Evolutionary conservation across 1,140 invertebrate species (phyloP), one percentile per base, ranked within the genome.

Genomic region (Riptortus pedestris): DNA sequence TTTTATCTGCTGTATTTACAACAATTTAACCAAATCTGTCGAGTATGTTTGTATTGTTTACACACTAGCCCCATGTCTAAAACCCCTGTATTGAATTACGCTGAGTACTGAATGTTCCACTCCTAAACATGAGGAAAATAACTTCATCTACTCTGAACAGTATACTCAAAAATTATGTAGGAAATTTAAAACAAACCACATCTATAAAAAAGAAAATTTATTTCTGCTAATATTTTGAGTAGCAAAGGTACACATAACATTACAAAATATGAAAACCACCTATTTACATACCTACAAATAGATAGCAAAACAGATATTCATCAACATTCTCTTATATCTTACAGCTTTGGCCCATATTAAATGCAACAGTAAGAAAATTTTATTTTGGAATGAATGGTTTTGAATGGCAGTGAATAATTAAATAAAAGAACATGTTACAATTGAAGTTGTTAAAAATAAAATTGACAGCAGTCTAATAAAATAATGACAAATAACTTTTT

Each of bases 191-290:
- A n/a, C n/a, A n/a, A n/a, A n/a, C n/a, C n/a, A n/a, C n/a, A n/a
- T n/a, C n/a, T n/a, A n/a, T n/a, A n/a, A n/a, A n/a, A 16, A 55
- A 55, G 26, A 55, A 52, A 22, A 26, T 27, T 55, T 55, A 24
- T 24, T 55, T 55, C 14, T 12, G 12, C 22, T 60, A 45, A 43
- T 60, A 43, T 43, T 60, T 38, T 45, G 38, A 60, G 59, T 60
- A 60, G 59, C 59, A 60, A 60, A 60, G 59, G 38, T 60, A 43
- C 29, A 60, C 59, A 38, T n/a, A n/a, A n/a, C 59, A 38, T 60
- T 60, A 43, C 31, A 33, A 60, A 60, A 18, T 60, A 24, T 22
- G 59, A 45, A 43, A 45, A 43, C 14, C 18, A 38, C 38, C 22
- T 60, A 38, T 60, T 60, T 60, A 60, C 59, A 60, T 43, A 43